Evolutionary conservation across 2,888 invertebrate species (phyloP), one percentile per base, ranked within the genome.

Genomic region (Drosophila kanekoi): DNA sequence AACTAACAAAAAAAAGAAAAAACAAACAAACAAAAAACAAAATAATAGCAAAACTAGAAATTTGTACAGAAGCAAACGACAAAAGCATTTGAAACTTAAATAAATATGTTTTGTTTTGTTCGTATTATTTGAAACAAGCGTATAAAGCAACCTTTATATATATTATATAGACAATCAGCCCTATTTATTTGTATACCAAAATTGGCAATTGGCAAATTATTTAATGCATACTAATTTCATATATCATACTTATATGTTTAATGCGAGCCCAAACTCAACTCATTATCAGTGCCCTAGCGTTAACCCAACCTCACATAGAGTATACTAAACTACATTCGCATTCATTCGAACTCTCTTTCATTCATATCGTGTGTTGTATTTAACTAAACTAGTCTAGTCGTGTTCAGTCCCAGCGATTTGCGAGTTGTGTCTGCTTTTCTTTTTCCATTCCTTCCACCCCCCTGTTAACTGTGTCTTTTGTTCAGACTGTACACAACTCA

Each of bases 141-240:
- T 63, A 49, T 58, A 45, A 40, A 76, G 48, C 33, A 67, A 72
- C 20, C 61, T 65, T 54, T 43, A 56, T 45, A 57, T 43, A 56
- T 45, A 56, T 65, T 71, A 57, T 53, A 58, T 72, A 72, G 68
- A 58, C 54, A 60, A 65, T 53, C 49, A 57, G 33, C 14, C 18
- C 40, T 59, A 28, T 52, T 62, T 43, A 59, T 80, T 82, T 68
- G 62, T 65, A 75, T 63, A 65, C 59, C 10, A 47, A 81, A 86
- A 66, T 85, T 87, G 86, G 72, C 70, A 67, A 77, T 78, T 69
- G 69, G 64, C 69, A 64, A 65, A 59, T 72, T 56, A 62, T 44
- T 67, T 73, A 62, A 68, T 62, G 53, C 70, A 63, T 79, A 69
- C 48, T 59, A 62, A 60, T 62, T 62, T 69, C 45, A 64, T 59